Evolutionary conservation across 2,888 invertebrate genomes (phyloP), one percentile per base, ranked within the genome.

Genomic region (Tetropium fuscum): DNA sequence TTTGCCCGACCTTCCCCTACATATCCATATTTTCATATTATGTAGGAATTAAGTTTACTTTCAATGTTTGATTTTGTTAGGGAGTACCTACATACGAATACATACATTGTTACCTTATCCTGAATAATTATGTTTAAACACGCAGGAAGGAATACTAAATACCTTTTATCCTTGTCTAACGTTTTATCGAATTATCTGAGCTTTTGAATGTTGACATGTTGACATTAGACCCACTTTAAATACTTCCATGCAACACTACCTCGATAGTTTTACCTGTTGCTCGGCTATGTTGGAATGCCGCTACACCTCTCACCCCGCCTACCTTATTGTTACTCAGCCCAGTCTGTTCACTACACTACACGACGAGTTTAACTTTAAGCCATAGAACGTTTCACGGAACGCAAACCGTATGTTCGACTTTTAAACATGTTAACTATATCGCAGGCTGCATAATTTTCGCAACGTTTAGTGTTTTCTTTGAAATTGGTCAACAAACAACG

Each of bases 301-400:
- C 60, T 45, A 63, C 64, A 67, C 73, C 74, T 72, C 74, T 72
- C 63, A 70, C 73, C 73, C 69, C 73, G 69, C 76, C 73, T 53
- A 72, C 70, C 58, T 54, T 27, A 59, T 62, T 58, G 48, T 66
- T 53, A 61, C 65, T 62, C 16, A 53, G 61, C 44, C 45, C 58
- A 38, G 61, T 61, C 53, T 40, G 58, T 58, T 20, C 41, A 54
- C 53, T n/a, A n/a, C n/a, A n/a, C n/a, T n/a, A n/a, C n/a, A n/a
- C n/a, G n/a, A n/a, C n/a, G n/a, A 58, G 30, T 44, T 25, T 27
- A 40, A 45, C 30, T 53, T 45, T 41, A 25, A 47, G 53, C 27
- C 27, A 7, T 34, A 22, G 55, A 43, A 20, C 47, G 56, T 54
- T 57, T 53, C 61, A 22, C 53, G 32, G 38, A 27, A 30, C 40